These are phyloP conservation scores for Drosophila peninsularis DNA, from an alignment of 2,888 invertebrate species.

Conservation along the genomic window DNA sequence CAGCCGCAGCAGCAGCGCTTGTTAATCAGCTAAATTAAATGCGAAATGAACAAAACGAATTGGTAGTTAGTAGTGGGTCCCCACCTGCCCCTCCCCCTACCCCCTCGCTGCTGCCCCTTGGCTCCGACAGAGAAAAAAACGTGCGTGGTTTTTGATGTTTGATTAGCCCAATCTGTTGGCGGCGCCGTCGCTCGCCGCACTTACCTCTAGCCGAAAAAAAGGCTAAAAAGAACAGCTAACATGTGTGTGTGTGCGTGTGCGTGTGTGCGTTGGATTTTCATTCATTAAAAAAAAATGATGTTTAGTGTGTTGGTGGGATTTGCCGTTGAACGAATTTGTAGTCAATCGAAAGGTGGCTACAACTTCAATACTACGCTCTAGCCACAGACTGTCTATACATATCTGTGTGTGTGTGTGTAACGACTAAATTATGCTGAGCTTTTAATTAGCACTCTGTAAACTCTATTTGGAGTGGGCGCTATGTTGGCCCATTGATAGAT, in stretches of 20 bases:
- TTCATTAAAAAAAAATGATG: conserved; percentile 61
- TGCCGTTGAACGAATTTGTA: conserved; percentile 56
- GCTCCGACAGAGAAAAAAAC: conserved; percentile 11
- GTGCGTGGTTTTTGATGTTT: conserved; percentile 70
- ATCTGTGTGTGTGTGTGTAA: not conserved
- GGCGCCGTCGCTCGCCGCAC: not conserved
- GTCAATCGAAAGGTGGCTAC: conserved; percentile 33
- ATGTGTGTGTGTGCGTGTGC: conserved; percentile 16
- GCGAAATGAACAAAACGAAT: conserved; percentile 80
- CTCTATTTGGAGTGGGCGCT: conserved; percentile 4
- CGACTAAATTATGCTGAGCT: conserved; percentile 37
- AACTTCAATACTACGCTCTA: conserved; percentile 19
- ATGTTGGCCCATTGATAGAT: conserved; percentile 37
- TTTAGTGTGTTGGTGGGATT: conserved; percentile 38
- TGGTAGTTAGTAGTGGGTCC: conserved; percentile 61
- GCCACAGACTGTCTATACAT: not conserved
- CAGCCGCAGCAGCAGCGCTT: conserved; percentile 43
- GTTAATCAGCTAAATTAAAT: conserved; percentile 81
- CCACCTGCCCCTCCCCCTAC: too few relatives aligned
- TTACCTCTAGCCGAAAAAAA: not conserved
- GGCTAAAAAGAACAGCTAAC: conserved; percentile 39
- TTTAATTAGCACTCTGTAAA: conserved; percentile 59
- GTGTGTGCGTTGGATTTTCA: conserved; percentile 58
- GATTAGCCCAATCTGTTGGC: conserved; percentile 52
- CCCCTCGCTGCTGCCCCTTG: not conserved